Percentiles rank a stretch among this genome's conserved stretches.
Conservation (phyloP, 2,888 invertebrate genomes). For the Trichogramma dendrolimi region DNA sequence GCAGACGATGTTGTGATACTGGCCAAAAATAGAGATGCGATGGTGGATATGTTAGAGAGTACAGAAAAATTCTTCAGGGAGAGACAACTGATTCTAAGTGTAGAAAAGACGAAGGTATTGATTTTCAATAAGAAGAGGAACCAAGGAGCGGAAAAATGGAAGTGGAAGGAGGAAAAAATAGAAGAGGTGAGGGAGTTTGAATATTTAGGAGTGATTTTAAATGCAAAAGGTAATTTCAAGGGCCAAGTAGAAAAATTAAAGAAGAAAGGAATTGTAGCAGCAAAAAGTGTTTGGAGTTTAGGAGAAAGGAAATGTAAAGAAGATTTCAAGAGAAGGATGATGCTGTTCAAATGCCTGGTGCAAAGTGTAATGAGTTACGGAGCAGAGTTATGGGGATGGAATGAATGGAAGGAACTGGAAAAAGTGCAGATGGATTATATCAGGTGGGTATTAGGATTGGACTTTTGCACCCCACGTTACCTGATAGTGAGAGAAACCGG, state of each 20-base stretch:
- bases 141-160: background rate
- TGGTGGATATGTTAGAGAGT: too few species aligned
- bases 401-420: background rate
- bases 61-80: too few species aligned
- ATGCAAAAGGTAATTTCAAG: too few species aligned
- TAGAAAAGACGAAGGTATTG: too few species aligned
- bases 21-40: too few species aligned
- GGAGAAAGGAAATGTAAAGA: slow-evolving; percentile 12
- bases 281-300: slow-evolving; percentile 7
- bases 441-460: slow-evolving; percentile 19
- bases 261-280: slow-evolving; percentile 6
- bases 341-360: slow-evolving; percentile 16
- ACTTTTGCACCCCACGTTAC: slow-evolving; percentile 21
- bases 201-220: too few species aligned
- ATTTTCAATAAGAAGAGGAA: background rate
- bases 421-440: too few species aligned
- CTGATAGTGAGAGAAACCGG: slow-evolving; percentile 7
- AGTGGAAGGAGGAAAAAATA: too few species aligned
- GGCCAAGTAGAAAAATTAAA: background rate
- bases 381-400: slow-evolving; percentile 24
- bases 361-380: background rate
- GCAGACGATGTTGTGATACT: too few species aligned
- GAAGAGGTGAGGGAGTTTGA: too few species aligned
- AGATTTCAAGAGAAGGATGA: slow-evolving; percentile 15
- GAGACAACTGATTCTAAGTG: too few species aligned